Base-by-base conservation (phyloP, 2,797 vertebrate genomes). In the Steatocranus sp. region DNA sequence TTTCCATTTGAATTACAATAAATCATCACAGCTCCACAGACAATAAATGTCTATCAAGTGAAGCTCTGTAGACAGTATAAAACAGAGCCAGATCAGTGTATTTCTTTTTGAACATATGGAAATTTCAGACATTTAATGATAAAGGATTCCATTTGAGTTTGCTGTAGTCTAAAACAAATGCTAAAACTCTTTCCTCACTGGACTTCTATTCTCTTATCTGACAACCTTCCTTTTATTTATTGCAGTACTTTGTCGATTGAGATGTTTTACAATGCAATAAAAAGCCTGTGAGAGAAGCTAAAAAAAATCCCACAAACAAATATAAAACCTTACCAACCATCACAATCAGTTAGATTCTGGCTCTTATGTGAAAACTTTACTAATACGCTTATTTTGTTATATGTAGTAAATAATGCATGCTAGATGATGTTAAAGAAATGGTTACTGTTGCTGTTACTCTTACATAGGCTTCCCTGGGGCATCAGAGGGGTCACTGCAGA, bases 401-500 rank as follows among this genome's bases (percentile, higher is more conserved):
- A 48, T 73, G 48, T 12, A 73, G 41, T 48, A 46, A 18, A 73
- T 27, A 30, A 73, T 48, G 15, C 17, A 48, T 48, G 68, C 43
- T n/a, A 73, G 41, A 49, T n/a, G 11, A 18, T n/a, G n/a, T n/a
- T n/a, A n/a, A n/a, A n/a, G n/a, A n/a, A n/a, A n/a, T n/a, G 9
- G 11, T 73, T 30, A 48, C 18, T n/a, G 73, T 11, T 43, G 43
- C 9, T 66, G 18, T 30, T n/a, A 17, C 25, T 68, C 94, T 95
- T 97, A 99, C 99, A 97, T 98, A 91, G 98, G 97, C 83, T 97
- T 99, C 91, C 96, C 96, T 48, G 98, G 98, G 50, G 96, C 97
- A 92, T 99, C 99, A 50, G 97, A 97, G 70, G 99, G 98, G 90
- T 99, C 97, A 86, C 98, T 99, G 95, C 97, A 99, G 95, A 98